Evolutionary conservation across 2,113 vertebrate species (phyloP).

Genomic region (Apodemus sylvaticus): DNA sequence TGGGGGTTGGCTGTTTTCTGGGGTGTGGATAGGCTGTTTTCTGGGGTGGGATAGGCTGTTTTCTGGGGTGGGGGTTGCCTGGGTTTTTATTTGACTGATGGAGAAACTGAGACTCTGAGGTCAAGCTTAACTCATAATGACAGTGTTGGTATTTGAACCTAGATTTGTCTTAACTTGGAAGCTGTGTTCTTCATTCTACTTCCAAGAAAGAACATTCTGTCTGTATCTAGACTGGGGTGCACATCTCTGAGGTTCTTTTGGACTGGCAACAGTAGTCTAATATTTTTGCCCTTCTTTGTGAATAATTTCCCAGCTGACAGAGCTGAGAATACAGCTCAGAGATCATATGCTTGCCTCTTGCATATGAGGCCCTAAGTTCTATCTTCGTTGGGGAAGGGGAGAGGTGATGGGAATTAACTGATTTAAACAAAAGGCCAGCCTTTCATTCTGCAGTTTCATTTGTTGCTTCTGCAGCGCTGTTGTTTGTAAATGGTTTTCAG

Average conservation of each 20-base stretch:
- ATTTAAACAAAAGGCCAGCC: neutral
- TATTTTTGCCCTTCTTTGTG: neutral
- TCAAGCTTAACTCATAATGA: too few relatives aligned
- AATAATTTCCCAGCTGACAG: neutral
- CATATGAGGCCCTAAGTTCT: neutral
- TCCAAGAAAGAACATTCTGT: neutral
- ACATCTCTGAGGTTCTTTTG: neutral
- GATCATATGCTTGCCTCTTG: neutral
- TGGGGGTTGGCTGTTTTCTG: neutral
- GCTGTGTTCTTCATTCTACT: neutral
- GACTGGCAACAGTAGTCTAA: neutral
- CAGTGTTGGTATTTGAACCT: neutral
- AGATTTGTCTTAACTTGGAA: neutral
- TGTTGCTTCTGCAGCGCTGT: neutral
- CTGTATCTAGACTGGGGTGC: neutral
- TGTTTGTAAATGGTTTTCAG: neutral
- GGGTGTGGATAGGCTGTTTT: too few relatives aligned
- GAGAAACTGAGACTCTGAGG: neutral
- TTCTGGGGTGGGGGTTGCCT: neutral
- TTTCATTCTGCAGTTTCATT: too few relatives aligned
- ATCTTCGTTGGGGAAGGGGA: neutral
- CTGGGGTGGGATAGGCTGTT: too few relatives aligned
- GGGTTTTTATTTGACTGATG: neutral
- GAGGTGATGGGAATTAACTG: neutral
- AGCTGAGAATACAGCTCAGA: neutral